Evolutionary conservation across 2,113 vertebrate genomes (phyloP), one percentile per base, ranked within the genome.

Genomic region (Odontesthes bonariensis): DNA sequence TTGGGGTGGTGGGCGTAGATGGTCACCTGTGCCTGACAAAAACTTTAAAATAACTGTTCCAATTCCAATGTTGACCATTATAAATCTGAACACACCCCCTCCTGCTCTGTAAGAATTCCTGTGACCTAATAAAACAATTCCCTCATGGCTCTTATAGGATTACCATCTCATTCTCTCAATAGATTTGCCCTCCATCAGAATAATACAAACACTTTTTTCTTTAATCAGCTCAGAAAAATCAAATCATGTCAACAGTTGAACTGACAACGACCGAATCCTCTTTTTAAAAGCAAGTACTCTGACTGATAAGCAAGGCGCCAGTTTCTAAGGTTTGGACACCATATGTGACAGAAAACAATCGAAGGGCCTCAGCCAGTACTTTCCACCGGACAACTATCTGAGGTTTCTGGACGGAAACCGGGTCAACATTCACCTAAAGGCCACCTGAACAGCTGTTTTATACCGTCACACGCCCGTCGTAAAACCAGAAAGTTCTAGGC

Each of bases 341-440:
- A 86, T 89, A 86, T 85, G 87, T 14, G 23, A 85, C 76, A 49
- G 46, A 84, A 76, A 58, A 52, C 33, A 86, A 85, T 64, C 68
- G 58, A 71, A 59, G 62, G 84, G 77, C 84, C 86, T 79, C 61
- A 14, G n/a, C 83, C 53, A 89, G 90, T 55, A 82, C 57, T 67
- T 90, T 91, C 88, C 65, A 82, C 5, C 8, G 23, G 27, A 64
- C 56, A 74, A 55, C 75, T 60, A 65, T 52, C 19, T n/a, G 75
- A 82, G 68, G 52, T 62, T 87, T 87, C 80, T 82, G 63, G 80
- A 81, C 47, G 67, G 35, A 22, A 52, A 61, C 42, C 22, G 20
- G 32, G 59, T 69, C 63, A 53, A 58, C 72, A 66, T 51, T 44
- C 62, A 65, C 42, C 35, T 53, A 49, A 58, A 23, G 79, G 59